Evolutionary conservation across 1,140 invertebrate species (phyloP), one percentile per base, ranked within the genome.

Genomic region (Drosophila bocki): DNA sequence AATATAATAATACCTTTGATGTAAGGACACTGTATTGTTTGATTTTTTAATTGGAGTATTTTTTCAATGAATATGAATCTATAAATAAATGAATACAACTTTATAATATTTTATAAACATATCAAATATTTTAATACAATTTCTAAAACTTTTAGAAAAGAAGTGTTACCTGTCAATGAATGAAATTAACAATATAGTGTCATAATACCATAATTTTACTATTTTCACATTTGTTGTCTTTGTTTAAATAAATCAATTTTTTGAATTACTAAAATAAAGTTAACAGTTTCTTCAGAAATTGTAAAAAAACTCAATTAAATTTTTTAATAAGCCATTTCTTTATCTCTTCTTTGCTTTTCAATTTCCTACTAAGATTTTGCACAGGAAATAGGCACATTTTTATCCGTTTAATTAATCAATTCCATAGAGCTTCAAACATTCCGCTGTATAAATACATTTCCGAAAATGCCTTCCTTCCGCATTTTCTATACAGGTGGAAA

Each of bases 341-440:
- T 13, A 37, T 61, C 50, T 26, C 6, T 15, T 26, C 15, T 58
- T 22, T 3, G 3, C 19, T 58, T 32, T 13, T 63, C 3, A 53
- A 58, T 41, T 65, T 44, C 22, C 57, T 42, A 41, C 35, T 19
- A 32, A 58, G 61, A 63, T 63, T 22, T 44, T 12, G 29, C 5
- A 15, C 42, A 26, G 19, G 13, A 19, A 37, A 56, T 56, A n/a
- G 53, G 8, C 62, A 42, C 44, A n/a, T 48, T 67, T 67, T 64
- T 67, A 64, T 64, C 59, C 59, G 37, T 64, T 67, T 67, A 67
- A 67, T 67, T 67, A 67, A 67, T 67, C 64, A 48, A 62, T 44
- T 32, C 29, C 22, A 33, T 11, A 2, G n/a, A 29, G 26, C 59
- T 62, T 19, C 19, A 19, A 19, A 19, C 42, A 35, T 32, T 15